A percentile compares a stretch with the other conserved stretches of the same genome.
These are phyloP conservation scores for Sebastes schlegelii DNA, from an alignment of 2,113 vertebrate species.

Conservation along the genomic window DNA sequence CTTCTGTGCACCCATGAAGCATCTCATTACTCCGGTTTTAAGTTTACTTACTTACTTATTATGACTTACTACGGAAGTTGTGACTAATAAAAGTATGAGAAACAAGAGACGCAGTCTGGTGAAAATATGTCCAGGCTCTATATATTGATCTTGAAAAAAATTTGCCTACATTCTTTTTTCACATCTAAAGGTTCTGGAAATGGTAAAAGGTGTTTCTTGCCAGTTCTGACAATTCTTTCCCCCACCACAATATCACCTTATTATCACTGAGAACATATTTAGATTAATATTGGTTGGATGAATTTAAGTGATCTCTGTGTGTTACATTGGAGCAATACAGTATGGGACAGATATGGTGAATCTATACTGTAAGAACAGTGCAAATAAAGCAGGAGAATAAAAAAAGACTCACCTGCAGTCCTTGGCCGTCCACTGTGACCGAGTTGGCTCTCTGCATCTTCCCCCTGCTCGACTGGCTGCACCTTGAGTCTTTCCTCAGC, in stretches of 20 bases:
- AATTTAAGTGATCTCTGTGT: neutral
- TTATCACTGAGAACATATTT: too few relatives aligned
- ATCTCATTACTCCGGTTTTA: neutral
- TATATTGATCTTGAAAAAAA: too few relatives aligned
- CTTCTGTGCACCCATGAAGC: neutral
- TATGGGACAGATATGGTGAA: too few relatives aligned
- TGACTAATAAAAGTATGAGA: neutral
- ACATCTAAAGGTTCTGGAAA: neutral
- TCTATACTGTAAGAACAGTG: too few relatives aligned
- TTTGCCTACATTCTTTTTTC: neutral
- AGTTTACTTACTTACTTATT: neutral
- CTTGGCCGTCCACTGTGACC: slow-evolving; percentile 93
- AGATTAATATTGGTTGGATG: neutral
- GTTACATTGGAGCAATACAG: neutral
- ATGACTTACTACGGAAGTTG: neutral
- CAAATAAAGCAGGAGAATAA: neutral
- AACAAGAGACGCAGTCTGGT: neutral
- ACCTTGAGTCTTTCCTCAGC: slow-evolving; percentile 89
- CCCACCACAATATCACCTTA: neutral
- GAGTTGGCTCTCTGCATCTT: slow-evolving; percentile 97
- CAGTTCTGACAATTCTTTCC: neutral
- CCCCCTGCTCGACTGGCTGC: slow-evolving; percentile 86
- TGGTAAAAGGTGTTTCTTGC: neutral
- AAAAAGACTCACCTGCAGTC: slow-evolving; percentile 88
- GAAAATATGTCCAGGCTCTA: neutral